Evolutionary conservation across 1,140 invertebrate genomes (phyloP).

Genomic region (Zophobas atratus): DNA sequence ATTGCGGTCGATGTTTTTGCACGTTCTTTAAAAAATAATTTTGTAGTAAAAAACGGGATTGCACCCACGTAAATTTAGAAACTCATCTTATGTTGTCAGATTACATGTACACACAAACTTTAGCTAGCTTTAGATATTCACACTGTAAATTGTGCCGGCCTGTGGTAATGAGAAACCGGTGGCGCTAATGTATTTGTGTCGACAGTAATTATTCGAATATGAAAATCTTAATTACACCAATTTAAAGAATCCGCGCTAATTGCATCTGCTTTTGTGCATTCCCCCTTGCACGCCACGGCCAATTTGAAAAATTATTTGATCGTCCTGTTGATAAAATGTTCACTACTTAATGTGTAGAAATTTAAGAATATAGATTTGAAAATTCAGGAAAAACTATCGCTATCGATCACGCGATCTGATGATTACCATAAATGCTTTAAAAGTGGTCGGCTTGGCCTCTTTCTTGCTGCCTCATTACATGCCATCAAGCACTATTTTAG

Average conservation of each 20-base stretch:
- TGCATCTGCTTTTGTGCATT: background rate
- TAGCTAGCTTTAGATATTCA: too few species aligned
- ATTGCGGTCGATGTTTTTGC: too few species aligned
- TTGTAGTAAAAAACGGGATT: too few species aligned
- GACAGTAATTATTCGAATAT: too few species aligned
- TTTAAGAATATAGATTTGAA: constrained; percentile 28
- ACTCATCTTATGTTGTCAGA: too few species aligned
- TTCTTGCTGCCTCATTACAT: constrained; percentile 2
- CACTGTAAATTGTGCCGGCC: too few species aligned
- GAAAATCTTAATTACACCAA: background rate
- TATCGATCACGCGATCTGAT: constrained; percentile 36
- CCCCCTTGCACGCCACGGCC: background rate
- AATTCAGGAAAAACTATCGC: constrained; percentile 30
- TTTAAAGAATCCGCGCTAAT: constrained; percentile 11
- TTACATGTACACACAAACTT: too few species aligned
- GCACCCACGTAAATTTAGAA: too few species aligned
- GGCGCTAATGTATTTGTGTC: too few species aligned
- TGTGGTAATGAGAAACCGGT: too few species aligned
- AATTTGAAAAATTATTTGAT: constrained; percentile 6
- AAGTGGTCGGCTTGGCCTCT: constrained; percentile 30
- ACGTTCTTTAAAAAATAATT: too few species aligned
- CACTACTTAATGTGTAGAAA: constrained; percentile 33
- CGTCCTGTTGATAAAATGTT: constrained; percentile 18
- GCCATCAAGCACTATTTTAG: background rate
- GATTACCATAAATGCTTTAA: constrained; percentile 31